phyloP scores from a whole-genome alignment of 2,888 invertebrate genomes.

The Linnaemya vulpina region DNA sequence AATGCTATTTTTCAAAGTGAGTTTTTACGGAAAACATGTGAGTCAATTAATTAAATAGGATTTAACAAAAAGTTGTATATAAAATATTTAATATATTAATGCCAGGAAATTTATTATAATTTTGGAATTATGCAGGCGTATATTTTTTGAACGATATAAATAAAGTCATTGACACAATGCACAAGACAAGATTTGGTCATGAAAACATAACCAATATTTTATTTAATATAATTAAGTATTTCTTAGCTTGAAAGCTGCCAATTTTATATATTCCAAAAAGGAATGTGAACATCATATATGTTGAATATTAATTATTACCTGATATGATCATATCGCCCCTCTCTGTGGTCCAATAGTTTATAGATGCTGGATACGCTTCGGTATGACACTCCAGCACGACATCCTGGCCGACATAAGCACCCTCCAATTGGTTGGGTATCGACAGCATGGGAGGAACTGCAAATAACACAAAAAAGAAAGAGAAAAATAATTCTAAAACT shows the following conservation, averaged over 20 bases:
- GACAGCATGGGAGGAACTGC: constrained; percentile 97
- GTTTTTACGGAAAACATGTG: background rate
- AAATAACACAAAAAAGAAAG: constrained; percentile 32
- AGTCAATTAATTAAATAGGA: background rate
- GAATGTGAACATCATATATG: too few relatives aligned
- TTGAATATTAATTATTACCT: constrained; percentile 85
- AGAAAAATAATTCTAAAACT: constrained; percentile 7
- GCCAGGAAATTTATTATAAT: background rate
- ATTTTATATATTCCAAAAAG: too few relatives aligned
- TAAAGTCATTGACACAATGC: too few relatives aligned
- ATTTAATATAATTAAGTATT: too few relatives aligned
- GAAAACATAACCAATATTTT: too few relatives aligned
- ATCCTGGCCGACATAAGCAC: constrained; percentile 94
- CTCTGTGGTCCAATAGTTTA: constrained; percentile 97
- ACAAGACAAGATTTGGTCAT: too few relatives aligned
- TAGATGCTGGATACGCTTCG: constrained; percentile 95
- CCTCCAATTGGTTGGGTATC: constrained; percentile 96
- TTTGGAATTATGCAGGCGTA: too few relatives aligned
- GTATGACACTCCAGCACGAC: constrained; percentile 95
- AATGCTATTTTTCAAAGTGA: constrained; percentile 12
- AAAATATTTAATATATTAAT: background rate
- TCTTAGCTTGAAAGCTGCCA: too few relatives aligned
- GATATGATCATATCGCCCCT: constrained; percentile 96
- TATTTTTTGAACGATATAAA: too few relatives aligned
- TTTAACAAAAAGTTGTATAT: background rate